Base-by-base conservation (phyloP, 2,797 vertebrate genomes). In the Cryptoblepharus egeriae region DNA sequence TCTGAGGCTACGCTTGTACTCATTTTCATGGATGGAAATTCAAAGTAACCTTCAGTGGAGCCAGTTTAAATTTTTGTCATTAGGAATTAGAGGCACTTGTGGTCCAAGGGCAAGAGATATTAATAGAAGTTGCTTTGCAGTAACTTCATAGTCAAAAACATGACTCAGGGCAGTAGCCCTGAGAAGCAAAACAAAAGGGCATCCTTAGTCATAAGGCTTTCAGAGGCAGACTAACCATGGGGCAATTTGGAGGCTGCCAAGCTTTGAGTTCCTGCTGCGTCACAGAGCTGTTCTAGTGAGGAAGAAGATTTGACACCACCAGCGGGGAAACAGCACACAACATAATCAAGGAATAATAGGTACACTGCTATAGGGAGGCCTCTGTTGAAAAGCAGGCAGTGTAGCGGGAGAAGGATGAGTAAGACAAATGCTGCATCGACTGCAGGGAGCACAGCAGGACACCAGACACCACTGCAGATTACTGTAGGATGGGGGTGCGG, bases 161-260 rank as follows among this genome's bases (percentile, higher is more conserved):
- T 90, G 85, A 87, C 70, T 93, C 91, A 87, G 32, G 71, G 57
- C 60, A 71, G 79, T 57, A 79, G 35, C 32, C 63, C 77, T 2
- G 0, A 42, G 32, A 87, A 82, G 57, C 24, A 70, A 82, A 77
- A 69, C 73, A 67, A 82, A 79, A 82, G 28, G 7, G 55, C 79
- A 24, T 60, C 2, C 0, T 4, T 3, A 70, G 70, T 91, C 35
- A n/a, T 1, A 18, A 60, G 77, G 76, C 82, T 84, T 82, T 81
- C 69, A 71, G 52, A 4, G 75, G 79, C 85, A 76, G 72, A 83
- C 68, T 85, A 82, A 83, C 63, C 86, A 71, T 13, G 2, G 81
- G 84, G 80, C 80, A 83, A 72, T 81, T 77, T 37, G 45, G 63
- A 26, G 7, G 63, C 60, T 58, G 65, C 32, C 0, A 0, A 77